Evolutionary conservation across 2,113 vertebrate species (phyloP).

Genomic region (Lasiurus cinereus): DNA sequence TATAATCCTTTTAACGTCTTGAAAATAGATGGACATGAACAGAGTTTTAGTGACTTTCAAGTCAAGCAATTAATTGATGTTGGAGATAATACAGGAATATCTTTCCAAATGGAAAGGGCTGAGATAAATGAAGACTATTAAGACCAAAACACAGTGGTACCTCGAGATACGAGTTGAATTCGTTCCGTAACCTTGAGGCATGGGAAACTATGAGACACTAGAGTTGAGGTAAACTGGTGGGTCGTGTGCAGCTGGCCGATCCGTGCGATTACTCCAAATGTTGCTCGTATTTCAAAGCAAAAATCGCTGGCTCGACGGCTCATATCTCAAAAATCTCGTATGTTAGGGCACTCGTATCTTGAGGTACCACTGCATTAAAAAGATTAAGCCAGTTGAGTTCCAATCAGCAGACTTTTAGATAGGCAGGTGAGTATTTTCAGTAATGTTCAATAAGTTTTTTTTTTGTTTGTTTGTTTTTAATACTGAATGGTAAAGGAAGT

Average conservation of each 20-base stretch:
- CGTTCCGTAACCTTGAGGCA: too few species aligned
- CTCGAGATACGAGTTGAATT: too few species aligned
- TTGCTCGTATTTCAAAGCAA: too few species aligned
- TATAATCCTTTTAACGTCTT: slow-evolving; percentile 56
- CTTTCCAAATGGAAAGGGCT: slow-evolving; percentile 57
- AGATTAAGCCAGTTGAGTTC: slow-evolving; percentile 62
- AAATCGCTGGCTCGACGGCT: too few species aligned
- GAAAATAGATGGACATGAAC: slow-evolving; percentile 44
- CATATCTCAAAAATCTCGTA: too few species aligned
- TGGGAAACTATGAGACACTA: too few species aligned
- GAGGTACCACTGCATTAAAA: neutral
- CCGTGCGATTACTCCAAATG: too few species aligned
- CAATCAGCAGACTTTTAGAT: slow-evolving; percentile 59
- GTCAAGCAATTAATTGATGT: slow-evolving; percentile 59
- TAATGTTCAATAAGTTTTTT: neutral
- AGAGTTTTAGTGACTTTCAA: slow-evolving; percentile 66
- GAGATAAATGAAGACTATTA: slow-evolving; percentile 63
- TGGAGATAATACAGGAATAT: slow-evolving; percentile 49
- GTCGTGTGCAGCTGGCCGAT: too few species aligned
- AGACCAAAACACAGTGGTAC: slow-evolving; percentile 59
- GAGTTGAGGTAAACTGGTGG: too few species aligned
- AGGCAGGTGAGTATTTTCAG: slow-evolving; percentile 64
- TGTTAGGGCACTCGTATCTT: too few species aligned
- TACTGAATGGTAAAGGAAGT: slow-evolving; percentile 63
- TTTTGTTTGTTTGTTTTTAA: neutral